These are phyloP conservation scores for Oryzias dopingdopingensis DNA, from an alignment of 2,797 vertebrate species.

Conservation along the genomic window DNA sequence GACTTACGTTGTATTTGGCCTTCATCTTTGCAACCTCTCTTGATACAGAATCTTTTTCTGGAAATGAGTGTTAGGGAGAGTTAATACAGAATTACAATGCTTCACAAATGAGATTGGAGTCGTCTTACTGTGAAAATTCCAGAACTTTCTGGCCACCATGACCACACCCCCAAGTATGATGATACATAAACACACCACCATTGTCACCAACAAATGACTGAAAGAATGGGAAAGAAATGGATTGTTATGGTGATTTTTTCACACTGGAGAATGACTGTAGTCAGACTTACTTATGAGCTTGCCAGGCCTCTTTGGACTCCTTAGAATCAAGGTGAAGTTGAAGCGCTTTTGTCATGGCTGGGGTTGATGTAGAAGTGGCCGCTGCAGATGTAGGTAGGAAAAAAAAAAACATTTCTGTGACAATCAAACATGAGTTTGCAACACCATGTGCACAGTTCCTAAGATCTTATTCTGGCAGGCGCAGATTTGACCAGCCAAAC, in stretches of 20 bases:
- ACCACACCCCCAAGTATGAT: constrained; percentile 44
- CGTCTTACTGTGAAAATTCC: constrained; percentile 62
- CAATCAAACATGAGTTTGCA: constrained; percentile 10
- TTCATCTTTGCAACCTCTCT: constrained; percentile 20
- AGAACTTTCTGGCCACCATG: constrained; percentile 38
- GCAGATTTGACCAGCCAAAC: no score
- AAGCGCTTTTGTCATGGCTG: constrained; percentile 1
- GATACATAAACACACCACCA: constrained; percentile 43
- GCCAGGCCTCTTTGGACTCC: constrained; percentile 23
- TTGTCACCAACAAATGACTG: constrained; percentile 52
- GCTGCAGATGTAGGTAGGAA: constrained; percentile 28
- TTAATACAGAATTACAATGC: not conserved
- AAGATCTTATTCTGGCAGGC: not conserved
- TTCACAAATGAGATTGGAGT: not conserved
- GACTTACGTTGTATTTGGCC: constrained; percentile 47
- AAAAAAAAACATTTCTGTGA: not conserved
- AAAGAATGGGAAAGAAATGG: constrained; percentile 24
- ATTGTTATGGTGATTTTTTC: no score
- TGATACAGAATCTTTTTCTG: constrained; percentile 29
- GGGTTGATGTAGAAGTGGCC: constrained; percentile 20
- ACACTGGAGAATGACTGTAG: no score
- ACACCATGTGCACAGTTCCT: not conserved
- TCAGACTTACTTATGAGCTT: constrained; percentile 34
- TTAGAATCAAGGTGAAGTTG: constrained; percentile 26
- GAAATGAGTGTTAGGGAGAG: constrained; percentile 12